phyloP scores from a whole-genome alignment of 1,140 invertebrate species.

The Calliopsis andreniformis region DNA sequence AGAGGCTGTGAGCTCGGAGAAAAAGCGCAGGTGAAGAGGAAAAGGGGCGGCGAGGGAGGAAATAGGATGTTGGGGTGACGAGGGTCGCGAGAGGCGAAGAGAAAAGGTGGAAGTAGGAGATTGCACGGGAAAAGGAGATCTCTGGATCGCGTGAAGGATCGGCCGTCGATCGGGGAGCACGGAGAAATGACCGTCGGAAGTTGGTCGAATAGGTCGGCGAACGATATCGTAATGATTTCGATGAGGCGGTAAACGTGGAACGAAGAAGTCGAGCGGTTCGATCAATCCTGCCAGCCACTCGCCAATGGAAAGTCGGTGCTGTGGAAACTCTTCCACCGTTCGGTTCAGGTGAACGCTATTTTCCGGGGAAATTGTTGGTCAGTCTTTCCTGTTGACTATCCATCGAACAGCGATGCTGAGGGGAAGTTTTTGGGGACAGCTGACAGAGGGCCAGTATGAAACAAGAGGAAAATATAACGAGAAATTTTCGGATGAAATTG shows the following conservation, averaged over 20 bases:
- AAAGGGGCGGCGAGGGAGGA: constrained; percentile 3
- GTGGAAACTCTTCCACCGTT: not conserved
- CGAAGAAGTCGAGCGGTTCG: constrained; percentile 1
- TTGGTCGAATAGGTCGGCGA: constrained; percentile 27
- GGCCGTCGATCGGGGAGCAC: not conserved
- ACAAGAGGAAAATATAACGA: no score
- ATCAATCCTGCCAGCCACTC: constrained; percentile 2
- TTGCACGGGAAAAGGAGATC: not conserved
- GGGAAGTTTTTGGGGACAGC: no score
- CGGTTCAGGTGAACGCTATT: no score
- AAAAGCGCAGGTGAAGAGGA: constrained; percentile 11
- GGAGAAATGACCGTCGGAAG: constrained; percentile 9
- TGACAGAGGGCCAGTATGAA: no score
- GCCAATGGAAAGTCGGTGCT: not conserved
- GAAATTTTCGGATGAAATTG: no score
- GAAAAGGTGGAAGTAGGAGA: not conserved
- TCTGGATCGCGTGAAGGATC: not conserved
- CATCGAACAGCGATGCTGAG: no score
- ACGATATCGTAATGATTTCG: constrained; percentile 29
- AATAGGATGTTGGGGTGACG: constrained; percentile 9
- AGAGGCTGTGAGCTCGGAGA: not conserved
- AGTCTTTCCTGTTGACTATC: no score
- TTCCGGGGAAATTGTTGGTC: no score
- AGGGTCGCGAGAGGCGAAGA: not conserved
- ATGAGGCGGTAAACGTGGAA: constrained; percentile 13